phyloP scores from a whole-genome alignment of 2,888 invertebrate genomes.

The Patella depressa region DNA sequence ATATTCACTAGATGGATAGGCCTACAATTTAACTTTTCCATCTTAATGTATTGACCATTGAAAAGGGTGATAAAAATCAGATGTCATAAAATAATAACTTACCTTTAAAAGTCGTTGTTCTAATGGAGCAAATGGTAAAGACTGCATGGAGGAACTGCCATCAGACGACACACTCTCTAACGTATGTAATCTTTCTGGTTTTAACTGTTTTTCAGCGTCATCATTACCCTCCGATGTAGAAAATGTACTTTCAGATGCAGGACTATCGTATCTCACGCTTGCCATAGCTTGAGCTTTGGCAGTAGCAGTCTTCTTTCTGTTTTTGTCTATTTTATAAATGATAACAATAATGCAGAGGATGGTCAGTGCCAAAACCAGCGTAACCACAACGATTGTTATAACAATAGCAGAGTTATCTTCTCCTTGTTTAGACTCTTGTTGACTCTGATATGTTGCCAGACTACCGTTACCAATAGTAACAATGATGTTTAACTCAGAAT shows the following conservation, averaged over 20 bases:
- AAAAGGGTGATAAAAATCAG: too few species aligned
- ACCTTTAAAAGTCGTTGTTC: conserved; percentile 1
- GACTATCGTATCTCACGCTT: background rate
- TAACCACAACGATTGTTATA: background rate
- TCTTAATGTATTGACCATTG: too few species aligned
- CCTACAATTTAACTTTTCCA: too few species aligned
- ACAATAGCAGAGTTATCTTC: conserved; percentile 4
- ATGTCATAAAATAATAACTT: background rate
- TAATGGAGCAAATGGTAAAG: background rate
- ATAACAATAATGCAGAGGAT: background rate
- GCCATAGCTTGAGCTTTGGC: background rate
- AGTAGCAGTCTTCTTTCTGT: background rate
- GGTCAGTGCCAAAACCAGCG: background rate
- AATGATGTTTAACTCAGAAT: conserved; percentile 44
- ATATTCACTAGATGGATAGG: too few species aligned
- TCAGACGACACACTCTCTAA: background rate
- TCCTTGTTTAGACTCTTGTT: background rate
- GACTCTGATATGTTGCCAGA: background rate
- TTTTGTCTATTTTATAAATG: background rate
- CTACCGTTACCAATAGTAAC: conserved; percentile 50
- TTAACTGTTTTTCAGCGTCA: conserved; percentile 1
- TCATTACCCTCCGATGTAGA: conserved; percentile 3
- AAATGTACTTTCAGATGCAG: background rate
- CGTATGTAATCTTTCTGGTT: background rate
- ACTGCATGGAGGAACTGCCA: background rate